Conservation (phyloP, 2,888 invertebrate genomes). For the Stramonita haemastoma region DNA sequence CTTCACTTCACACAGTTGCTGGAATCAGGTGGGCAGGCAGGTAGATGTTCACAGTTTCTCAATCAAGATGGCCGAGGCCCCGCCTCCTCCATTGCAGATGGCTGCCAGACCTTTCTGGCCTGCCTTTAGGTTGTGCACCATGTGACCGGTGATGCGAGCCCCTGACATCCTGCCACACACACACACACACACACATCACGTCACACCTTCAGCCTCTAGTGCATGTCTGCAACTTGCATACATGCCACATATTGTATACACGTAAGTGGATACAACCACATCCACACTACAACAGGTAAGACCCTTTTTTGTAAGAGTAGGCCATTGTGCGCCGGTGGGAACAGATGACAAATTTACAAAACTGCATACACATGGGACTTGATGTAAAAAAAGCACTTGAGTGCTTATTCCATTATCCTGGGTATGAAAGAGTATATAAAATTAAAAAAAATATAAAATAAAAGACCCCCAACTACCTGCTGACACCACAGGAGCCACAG, state of each 20-base stretch:
- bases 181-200: neutral
- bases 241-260: neutral
- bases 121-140: conserved; percentile 91
- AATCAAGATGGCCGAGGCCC: conserved; percentile 96
- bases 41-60: conserved; percentile 80
- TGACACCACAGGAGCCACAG: too few species aligned
- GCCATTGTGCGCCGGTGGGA: too few species aligned
- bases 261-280: neutral
- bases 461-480: too few species aligned
- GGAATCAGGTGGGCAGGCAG: neutral
- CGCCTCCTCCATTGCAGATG: conserved; percentile 99
- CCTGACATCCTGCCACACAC: conserved; percentile 96
- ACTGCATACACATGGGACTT: too few species aligned
- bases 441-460: too few species aligned
- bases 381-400: too few species aligned
- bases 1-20: neutral
- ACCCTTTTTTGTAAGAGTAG: too few species aligned
- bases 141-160: conserved; percentile 92
- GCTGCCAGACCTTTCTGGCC: conserved; percentile 97
- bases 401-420: too few species aligned
- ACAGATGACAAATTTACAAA: too few species aligned
- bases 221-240: neutral
- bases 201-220: neutral
- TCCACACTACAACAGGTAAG: neutral
- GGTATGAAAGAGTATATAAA: too few species aligned